A percentile compares a stretch with the other conserved stretches of the same genome.
phyloP scores from a whole-genome alignment of 2,113 vertebrate genomes.

The Pandion haliaetus region DNA sequence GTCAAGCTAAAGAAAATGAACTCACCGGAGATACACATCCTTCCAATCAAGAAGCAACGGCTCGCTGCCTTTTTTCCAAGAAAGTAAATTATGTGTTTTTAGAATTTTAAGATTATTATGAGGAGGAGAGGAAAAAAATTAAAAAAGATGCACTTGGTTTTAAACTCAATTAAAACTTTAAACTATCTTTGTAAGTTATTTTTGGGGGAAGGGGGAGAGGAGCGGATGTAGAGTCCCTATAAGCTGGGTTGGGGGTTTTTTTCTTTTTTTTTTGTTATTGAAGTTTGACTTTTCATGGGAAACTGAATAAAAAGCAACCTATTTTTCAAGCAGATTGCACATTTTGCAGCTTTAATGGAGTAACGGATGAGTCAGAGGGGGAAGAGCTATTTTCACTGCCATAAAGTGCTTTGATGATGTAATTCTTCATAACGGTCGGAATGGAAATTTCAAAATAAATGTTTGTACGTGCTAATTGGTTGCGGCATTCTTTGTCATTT shows the following conservation, averaged over 20 bases:
- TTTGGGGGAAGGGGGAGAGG: conserved; percentile 57
- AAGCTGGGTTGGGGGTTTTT: conserved; percentile 22
- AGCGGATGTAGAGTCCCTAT: conserved; percentile 69
- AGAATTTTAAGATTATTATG: conserved; percentile 78
- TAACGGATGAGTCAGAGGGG: conserved; percentile 77
- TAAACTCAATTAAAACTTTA: conserved; percentile 79
- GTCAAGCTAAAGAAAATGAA: conserved; percentile 99
- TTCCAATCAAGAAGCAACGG: conserved; percentile 98
- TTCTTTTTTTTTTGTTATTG: conserved; percentile 46
- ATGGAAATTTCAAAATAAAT: conserved; percentile 84
- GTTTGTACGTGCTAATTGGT: conserved; percentile 79
- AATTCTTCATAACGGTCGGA: conserved; percentile 78
- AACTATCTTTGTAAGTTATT: conserved; percentile 85
- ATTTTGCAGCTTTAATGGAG: conserved; percentile 87
- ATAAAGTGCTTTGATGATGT: conserved; percentile 85
- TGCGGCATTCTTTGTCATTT: conserved; percentile 62
- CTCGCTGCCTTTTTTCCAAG: conserved; percentile 94
- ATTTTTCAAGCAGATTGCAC: conserved; percentile 86
- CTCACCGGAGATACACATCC: conserved; percentile 97
- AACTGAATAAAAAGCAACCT: conserved; percentile 81
- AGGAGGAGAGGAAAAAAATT: neutral
- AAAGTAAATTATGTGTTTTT: conserved; percentile 87
- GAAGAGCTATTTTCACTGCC: conserved; percentile 85
- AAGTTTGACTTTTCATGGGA: conserved; percentile 80
- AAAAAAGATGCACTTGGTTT: conserved; percentile 78